These are phyloP conservation scores for Muscicapa adusta DNA, from an alignment of 2,113 vertebrate species.

Conservation along the genomic window DNA sequence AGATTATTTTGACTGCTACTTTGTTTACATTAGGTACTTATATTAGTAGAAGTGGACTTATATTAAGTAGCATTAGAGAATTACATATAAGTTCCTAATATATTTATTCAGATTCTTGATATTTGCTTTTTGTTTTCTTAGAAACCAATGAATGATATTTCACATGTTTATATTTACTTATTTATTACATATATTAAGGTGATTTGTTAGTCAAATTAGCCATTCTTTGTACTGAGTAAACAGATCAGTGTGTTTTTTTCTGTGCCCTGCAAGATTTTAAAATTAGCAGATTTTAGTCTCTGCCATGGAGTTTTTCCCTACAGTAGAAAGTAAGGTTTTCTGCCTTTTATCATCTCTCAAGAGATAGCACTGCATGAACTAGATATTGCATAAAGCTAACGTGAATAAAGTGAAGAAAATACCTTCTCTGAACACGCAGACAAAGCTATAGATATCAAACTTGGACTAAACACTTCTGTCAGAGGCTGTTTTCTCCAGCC, in stretches of 20 bases:
- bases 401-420: conserved; percentile 17
- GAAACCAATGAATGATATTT: neutral
- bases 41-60: neutral
- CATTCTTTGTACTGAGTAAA: neutral
- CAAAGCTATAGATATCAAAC: neutral
- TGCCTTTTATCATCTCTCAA: neutral
- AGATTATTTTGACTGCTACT: neutral
- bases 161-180: neutral
- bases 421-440: neutral
- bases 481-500: neutral
- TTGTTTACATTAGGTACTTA: neutral
- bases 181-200: neutral
- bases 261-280: neutral
- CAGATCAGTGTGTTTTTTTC: neutral
- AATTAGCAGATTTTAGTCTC: neutral
- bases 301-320: neutral
- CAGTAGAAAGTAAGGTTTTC: neutral
- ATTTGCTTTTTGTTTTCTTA: neutral
- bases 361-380: neutral
- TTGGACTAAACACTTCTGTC: neutral
- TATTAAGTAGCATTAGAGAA: neutral
- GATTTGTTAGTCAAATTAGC: neutral
- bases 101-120: neutral
- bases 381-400: neutral
- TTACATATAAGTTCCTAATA: neutral